These are phyloP conservation scores for Adoxophyes honmai DNA, from an alignment of 1,140 invertebrate genomes.

Conservation along the genomic window DNA sequence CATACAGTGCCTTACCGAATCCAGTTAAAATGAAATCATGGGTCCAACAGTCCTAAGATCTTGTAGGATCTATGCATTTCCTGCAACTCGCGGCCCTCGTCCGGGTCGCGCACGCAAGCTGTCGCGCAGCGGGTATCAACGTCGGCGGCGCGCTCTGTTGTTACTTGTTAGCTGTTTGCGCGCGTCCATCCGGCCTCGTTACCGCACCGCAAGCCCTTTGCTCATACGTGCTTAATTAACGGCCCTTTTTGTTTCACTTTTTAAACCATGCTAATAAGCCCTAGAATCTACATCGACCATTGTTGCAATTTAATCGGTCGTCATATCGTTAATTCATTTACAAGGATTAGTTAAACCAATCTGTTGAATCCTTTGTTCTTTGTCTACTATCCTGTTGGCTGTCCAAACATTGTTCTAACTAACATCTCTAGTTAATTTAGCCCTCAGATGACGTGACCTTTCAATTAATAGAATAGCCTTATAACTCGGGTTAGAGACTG, in stretches of 20 bases:
- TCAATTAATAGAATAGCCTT: background rate
- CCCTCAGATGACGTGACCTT: conserved; percentile 3
- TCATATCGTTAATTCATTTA: no score
- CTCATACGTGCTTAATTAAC: conserved; percentile 5
- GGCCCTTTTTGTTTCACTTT: background rate
- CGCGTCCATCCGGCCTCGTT: conserved; percentile 31
- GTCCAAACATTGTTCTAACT: no score
- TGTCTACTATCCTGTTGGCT: no score
- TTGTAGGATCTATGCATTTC: conserved; percentile 18
- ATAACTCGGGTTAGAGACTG: conserved; percentile 16
- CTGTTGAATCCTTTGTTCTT: no score
- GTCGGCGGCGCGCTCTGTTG: conserved; percentile 36
- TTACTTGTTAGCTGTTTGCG: conserved; percentile 37
- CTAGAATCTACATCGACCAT: no score
- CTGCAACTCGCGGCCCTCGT: conserved; percentile 27
- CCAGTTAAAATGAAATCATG: no score
- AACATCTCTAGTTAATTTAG: no score
- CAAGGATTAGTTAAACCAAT: no score
- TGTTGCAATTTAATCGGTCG: no score
- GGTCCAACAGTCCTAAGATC: no score
- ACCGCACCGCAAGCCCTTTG: conserved; percentile 7
- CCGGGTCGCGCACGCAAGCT: conserved; percentile 38
- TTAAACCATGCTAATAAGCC: no score
- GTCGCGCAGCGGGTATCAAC: conserved; percentile 51
- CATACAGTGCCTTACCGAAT: no score